A percentile compares a stretch with the other conserved stretches of the same genome.
phyloP scores from a whole-genome alignment of 2,888 invertebrate genomes.

The Idaea dimidiata region DNA sequence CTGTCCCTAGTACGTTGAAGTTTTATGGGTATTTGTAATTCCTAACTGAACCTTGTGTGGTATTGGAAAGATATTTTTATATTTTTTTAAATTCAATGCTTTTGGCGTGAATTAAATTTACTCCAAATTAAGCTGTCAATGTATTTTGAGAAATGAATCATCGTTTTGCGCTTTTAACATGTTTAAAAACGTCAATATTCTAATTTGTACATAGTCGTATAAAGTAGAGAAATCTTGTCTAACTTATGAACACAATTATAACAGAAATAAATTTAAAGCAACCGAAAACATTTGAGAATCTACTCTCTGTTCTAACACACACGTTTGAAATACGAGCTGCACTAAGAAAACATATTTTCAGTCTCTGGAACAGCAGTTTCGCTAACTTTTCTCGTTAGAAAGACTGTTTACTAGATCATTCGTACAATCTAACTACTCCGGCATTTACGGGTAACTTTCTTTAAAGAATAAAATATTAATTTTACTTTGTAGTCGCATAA shows the following conservation, averaged over 20 bases:
- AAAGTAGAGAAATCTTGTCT: neutral
- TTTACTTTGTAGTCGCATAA: conserved; percentile 22
- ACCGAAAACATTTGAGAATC: neutral
- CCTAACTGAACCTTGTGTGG: no score
- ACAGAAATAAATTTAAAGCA: neutral
- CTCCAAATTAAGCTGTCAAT: no score
- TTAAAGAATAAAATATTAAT: conserved; percentile 37
- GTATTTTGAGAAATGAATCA: no score
- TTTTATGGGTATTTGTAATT: neutral
- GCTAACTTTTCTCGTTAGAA: conserved; percentile 58
- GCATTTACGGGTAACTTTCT: conserved; percentile 33
- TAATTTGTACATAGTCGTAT: neutral
- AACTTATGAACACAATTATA: neutral
- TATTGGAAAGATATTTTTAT: no score
- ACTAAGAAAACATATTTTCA: conserved; percentile 26
- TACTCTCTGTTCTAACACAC: neutral
- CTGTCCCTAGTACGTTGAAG: conserved; percentile 31
- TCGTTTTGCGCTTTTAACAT: no score
- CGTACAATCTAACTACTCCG: conserved; percentile 28
- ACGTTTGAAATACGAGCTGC: conserved; percentile 5
- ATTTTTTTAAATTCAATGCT: no score
- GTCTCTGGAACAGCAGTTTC: conserved; percentile 29
- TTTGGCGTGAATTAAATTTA: no score
- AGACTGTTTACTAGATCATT: conserved; percentile 40
- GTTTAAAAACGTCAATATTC: no score